phyloP scores from a whole-genome alignment of 23 tunicate species.

The Halocynthia roretzi region DNA sequence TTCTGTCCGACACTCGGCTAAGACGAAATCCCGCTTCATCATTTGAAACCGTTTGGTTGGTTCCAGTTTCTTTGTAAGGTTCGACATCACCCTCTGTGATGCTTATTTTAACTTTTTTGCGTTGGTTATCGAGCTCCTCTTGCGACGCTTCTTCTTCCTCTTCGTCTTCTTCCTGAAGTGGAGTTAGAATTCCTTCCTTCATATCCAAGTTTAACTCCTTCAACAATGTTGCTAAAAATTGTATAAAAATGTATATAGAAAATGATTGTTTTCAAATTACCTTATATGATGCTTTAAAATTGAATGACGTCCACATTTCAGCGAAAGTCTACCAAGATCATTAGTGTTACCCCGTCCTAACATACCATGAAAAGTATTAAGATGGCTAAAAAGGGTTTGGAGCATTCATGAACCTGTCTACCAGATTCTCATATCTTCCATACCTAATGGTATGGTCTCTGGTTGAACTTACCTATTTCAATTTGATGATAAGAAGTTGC shows the following conservation, averaged over 20 bases:
- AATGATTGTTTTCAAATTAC: no score
- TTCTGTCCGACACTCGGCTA: conserved; percentile 53
- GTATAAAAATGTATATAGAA: no score
- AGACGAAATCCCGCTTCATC: conserved; percentile 28
- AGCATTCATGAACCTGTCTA: no score
- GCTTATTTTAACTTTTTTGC: not conserved
- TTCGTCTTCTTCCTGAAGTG: conserved; percentile 52
- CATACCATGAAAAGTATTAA: no score
- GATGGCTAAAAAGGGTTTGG: no score
- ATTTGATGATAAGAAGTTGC: conserved; percentile 58
- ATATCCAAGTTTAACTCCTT: conserved; percentile 70
- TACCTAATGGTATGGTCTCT: no score
- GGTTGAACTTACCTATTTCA: conserved; percentile 59
- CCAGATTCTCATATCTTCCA: no score
- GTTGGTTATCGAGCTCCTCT: not conserved
- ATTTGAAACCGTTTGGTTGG: no score
- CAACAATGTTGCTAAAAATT: conserved; percentile 39
- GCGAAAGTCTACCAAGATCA: no score
- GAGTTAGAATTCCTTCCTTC: conserved; percentile 30
- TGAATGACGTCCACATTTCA: no score
- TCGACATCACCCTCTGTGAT: conserved; percentile 5
- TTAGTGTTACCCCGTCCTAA: no score
- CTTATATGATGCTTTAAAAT: no score
- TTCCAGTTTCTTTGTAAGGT: not conserved
- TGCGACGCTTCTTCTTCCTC: conserved; percentile 1